These are phyloP conservation scores for Ptychoptera contaminata DNA, from an alignment of 2,888 invertebrate species.

Conservation along the genomic window DNA sequence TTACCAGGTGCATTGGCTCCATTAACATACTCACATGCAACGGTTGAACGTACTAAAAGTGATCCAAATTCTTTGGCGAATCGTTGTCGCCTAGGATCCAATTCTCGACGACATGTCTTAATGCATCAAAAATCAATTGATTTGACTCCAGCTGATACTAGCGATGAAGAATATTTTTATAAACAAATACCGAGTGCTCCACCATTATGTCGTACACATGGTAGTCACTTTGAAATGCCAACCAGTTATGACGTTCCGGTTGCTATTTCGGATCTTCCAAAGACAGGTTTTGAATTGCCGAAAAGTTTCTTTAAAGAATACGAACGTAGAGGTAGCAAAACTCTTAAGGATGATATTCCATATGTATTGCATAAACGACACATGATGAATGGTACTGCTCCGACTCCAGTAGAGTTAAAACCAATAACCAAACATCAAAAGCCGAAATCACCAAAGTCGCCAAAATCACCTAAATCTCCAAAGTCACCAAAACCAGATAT, in stretches of 20 bases:
- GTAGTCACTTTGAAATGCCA: constrained; percentile 47
- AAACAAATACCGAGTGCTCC: constrained; percentile 61
- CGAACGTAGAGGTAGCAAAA: constrained; percentile 36
- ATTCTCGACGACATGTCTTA: constrained; percentile 56
- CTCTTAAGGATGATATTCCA: constrained; percentile 54
- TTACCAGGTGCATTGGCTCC: constrained; percentile 36
- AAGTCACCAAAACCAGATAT: constrained; percentile 37
- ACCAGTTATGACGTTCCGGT: constrained; percentile 31
- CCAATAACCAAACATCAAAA: constrained; percentile 28
- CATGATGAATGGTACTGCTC: constrained; percentile 70
- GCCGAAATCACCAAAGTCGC: constrained; percentile 48
- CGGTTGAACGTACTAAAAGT: constrained; percentile 71
- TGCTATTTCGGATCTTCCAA: constrained; percentile 36
- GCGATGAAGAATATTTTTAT: constrained; percentile 66
- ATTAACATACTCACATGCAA: constrained; percentile 46
- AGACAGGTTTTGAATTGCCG: constrained; percentile 53
- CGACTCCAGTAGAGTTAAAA: constrained; percentile 34
- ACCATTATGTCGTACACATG: constrained; percentile 52
- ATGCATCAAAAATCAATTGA: constrained; percentile 81
- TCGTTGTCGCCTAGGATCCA: constrained; percentile 54
- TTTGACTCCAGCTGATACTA: constrained; percentile 68
- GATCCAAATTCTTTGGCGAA: constrained; percentile 68
- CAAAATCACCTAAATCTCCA: constrained; percentile 45
- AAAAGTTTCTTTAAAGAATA: constrained; percentile 57
- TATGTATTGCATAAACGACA: constrained; percentile 74